Evolutionary conservation across 1,140 invertebrate genomes (phyloP).

Genomic region (Camponotus vicinus): DNA sequence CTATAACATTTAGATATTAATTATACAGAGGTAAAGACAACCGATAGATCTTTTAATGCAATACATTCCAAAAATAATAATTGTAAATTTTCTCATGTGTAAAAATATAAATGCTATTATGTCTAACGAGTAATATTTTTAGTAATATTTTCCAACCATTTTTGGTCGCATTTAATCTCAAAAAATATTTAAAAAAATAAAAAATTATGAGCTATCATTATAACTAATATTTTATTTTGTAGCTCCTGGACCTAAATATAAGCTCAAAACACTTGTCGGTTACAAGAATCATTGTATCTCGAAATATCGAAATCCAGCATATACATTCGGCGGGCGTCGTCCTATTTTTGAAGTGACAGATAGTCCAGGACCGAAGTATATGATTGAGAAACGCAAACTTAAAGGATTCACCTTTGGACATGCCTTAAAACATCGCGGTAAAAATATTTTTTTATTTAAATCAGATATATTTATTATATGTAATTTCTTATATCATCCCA

Average conservation of each 20-base stretch:
- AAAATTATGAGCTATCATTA: neutral
- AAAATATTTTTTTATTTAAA: constrained; percentile 17
- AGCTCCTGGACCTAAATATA: constrained; percentile 83
- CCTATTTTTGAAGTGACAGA: neutral
- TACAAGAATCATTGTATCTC: constrained; percentile 78
- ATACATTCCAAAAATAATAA: neutral
- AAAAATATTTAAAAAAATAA: neutral
- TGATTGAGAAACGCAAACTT: constrained; percentile 36
- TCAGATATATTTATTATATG: neutral
- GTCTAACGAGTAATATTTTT: neutral
- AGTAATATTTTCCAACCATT: neutral
- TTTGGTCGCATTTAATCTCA: neutral
- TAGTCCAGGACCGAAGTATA: constrained; percentile 81
- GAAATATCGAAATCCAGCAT: constrained; percentile 80
- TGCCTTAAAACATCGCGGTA: constrained; percentile 52
- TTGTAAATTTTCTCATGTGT: neutral
- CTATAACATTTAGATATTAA: constrained; percentile 25
- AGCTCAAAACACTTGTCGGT: constrained; percentile 78
- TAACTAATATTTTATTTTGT: constrained; percentile 7
- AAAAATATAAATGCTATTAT: neutral
- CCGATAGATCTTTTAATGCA: constrained; percentile 4
- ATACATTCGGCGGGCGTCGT: constrained; percentile 71
- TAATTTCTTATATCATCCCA: neutral
- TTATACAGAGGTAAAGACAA: neutral
- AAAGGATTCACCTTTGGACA: constrained; percentile 74